Evolutionary conservation across 2,113 vertebrate species (phyloP).

Genomic region (Proterorhinus semilunaris): DNA sequence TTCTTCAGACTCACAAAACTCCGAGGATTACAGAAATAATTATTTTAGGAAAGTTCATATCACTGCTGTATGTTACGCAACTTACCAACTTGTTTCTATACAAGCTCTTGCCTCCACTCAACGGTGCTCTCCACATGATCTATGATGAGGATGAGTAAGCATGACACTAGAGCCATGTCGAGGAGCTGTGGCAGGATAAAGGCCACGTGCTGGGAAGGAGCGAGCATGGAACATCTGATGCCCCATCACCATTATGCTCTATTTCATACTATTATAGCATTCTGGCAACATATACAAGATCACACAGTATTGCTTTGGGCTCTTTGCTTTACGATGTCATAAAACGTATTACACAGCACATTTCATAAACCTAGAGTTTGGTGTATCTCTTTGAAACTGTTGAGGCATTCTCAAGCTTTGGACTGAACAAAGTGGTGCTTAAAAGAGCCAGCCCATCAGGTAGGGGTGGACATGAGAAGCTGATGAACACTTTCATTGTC

Average conservation of each 20-base stretch:
- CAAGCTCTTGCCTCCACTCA: constrained; percentile 39
- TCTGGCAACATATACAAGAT: too few relatives aligned
- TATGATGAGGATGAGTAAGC: constrained; percentile 43
- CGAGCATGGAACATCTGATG: not conserved
- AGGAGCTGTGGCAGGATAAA: constrained; percentile 30
- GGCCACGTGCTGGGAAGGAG: not conserved
- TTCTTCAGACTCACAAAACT: constrained; percentile 34
- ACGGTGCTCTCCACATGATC: constrained; percentile 29
- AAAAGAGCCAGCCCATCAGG: not conserved
- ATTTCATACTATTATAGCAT: too few relatives aligned
- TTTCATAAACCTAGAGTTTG: too few relatives aligned
- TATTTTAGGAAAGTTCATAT: constrained; percentile 62
- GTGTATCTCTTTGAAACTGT: not conserved
- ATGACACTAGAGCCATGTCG: constrained; percentile 19
- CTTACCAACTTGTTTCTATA: constrained; percentile 38
- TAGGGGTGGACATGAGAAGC: not conserved
- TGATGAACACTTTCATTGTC: not conserved
- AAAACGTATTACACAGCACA: not conserved
- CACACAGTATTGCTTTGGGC: too few relatives aligned
- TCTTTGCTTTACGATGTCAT: not conserved
- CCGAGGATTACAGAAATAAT: constrained; percentile 62
- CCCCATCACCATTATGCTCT: not conserved
- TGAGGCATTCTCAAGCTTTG: not conserved
- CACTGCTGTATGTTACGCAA: constrained; percentile 67
- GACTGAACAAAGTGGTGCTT: not conserved